phyloP scores from a whole-genome alignment of 2,888 invertebrate species.

The Ophion ventricosus region DNA sequence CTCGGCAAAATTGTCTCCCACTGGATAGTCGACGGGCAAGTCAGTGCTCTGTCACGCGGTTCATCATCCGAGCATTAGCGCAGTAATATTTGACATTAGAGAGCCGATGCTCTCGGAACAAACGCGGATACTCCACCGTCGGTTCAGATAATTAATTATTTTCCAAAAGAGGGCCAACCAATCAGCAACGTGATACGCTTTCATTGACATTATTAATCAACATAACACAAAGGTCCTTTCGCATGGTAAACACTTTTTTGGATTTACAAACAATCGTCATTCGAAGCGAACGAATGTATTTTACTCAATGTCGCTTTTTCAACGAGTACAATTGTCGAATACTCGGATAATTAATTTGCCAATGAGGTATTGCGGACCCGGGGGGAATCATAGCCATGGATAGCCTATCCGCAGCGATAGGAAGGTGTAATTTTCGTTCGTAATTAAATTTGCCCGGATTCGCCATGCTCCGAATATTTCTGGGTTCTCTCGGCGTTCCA shows the following conservation, averaged over 20 bases:
- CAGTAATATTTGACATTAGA: too few relatives aligned
- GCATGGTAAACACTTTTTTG: not conserved
- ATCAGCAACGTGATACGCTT: not conserved
- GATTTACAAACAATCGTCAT: not conserved
- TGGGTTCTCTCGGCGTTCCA: conserved; percentile 4
- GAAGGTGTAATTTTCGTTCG: conserved; percentile 38
- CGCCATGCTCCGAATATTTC: conserved; percentile 41
- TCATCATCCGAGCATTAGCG: too few relatives aligned
- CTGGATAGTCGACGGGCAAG: too few relatives aligned
- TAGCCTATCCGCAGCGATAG: not conserved
- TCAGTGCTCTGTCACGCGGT: too few relatives aligned
- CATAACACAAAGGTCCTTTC: not conserved
- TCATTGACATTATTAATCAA: not conserved
- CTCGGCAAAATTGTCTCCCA: too few relatives aligned
- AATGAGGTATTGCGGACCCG: conserved; percentile 37
- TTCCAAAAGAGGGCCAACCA: too few relatives aligned
- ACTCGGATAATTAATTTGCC: conserved; percentile 30
- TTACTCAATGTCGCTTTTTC: not conserved
- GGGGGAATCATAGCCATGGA: conserved; percentile 33
- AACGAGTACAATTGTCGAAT: conserved; percentile 41
- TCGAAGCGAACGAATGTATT: conserved; percentile 4
- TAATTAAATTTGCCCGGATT: conserved; percentile 59
- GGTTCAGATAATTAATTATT: too few relatives aligned
- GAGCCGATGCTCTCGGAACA: too few relatives aligned
- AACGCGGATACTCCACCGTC: too few relatives aligned